These are phyloP conservation scores for Acanthococcus lagerstroemiae DNA, from an alignment of 2,888 invertebrate species.

Conservation along the genomic window DNA sequence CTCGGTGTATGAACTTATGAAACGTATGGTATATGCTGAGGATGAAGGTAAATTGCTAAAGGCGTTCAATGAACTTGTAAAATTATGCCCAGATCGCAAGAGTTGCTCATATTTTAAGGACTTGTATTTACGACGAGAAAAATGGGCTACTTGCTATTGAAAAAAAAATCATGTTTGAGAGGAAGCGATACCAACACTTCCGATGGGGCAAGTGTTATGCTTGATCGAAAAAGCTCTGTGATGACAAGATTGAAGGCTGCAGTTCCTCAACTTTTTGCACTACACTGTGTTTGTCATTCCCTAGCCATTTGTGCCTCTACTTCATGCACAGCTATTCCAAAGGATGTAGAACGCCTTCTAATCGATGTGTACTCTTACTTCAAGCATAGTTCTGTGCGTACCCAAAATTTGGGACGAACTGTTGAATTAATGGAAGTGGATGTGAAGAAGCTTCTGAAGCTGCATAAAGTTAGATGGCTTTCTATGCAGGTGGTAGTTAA, in stretches of 20 bases:
- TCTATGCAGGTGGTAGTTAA: neutral
- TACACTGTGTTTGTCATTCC: conserved; percentile 41
- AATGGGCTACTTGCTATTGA: too few relatives aligned
- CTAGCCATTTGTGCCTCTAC: conserved; percentile 39
- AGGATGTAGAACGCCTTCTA: conserved; percentile 38
- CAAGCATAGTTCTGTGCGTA: conserved; percentile 36
- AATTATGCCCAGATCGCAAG: too few relatives aligned
- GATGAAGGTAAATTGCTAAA: too few relatives aligned
- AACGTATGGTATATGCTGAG: too few relatives aligned
- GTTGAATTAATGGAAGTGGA: neutral
- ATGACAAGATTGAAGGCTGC: conserved; percentile 38
- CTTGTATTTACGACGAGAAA: too few relatives aligned
- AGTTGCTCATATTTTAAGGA: too few relatives aligned
- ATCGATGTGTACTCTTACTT: conserved; percentile 39
- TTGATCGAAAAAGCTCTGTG: conserved; percentile 39
- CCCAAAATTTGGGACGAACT: neutral
- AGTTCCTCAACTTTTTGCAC: conserved; percentile 39
- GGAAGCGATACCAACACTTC: too few relatives aligned
- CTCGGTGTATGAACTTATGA: too few relatives aligned
- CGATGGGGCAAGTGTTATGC: conserved; percentile 41
- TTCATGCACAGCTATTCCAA: conserved; percentile 39
- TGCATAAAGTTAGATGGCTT: neutral
- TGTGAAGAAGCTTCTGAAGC: neutral
- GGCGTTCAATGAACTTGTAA: too few relatives aligned
- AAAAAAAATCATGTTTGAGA: too few relatives aligned